These are phyloP conservation scores for Cydia splendana DNA, from an alignment of 1,140 invertebrate genomes.

Conservation along the genomic window DNA sequence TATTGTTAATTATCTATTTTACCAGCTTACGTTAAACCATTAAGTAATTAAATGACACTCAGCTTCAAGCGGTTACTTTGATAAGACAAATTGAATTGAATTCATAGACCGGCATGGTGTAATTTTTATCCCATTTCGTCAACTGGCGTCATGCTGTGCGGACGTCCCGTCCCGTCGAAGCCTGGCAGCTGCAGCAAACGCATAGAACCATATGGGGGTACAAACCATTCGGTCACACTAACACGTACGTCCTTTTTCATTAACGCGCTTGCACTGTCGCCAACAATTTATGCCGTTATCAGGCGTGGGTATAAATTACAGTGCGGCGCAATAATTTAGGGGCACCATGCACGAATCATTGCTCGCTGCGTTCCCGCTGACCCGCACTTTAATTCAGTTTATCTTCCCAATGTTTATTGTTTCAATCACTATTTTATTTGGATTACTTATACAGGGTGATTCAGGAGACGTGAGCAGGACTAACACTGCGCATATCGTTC, in stretches of 20 bases:
- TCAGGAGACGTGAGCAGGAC: too few relatives aligned
- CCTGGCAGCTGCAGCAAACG: conserved; percentile 48
- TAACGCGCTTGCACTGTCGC: conserved; percentile 53
- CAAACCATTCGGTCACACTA: neutral
- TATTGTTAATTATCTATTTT: too few relatives aligned
- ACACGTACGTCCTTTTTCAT: neutral
- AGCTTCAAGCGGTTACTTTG: neutral
- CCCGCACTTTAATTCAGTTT: conserved; percentile 72
- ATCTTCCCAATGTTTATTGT: conserved; percentile 62
- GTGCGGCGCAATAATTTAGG: conserved; percentile 74
- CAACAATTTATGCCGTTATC: conserved; percentile 76
- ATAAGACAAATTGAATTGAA: neutral
- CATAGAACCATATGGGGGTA: neutral
- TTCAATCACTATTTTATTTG: conserved; percentile 56
- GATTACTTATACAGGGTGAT: neutral
- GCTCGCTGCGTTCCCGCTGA: conserved; percentile 66
- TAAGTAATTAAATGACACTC: too few relatives aligned
- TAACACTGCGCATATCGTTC: too few relatives aligned
- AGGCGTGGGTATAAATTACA: conserved; percentile 74
- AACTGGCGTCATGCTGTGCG: conserved; percentile 68
- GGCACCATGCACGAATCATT: conserved; percentile 76
- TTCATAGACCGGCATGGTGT: conserved; percentile 17
- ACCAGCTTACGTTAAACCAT: too few relatives aligned
- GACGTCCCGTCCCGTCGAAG: conserved; percentile 57
- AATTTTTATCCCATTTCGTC: conserved; percentile 61